phyloP scores from a whole-genome alignment of 2,797 vertebrate species.

The Crax fasciolata region DNA sequence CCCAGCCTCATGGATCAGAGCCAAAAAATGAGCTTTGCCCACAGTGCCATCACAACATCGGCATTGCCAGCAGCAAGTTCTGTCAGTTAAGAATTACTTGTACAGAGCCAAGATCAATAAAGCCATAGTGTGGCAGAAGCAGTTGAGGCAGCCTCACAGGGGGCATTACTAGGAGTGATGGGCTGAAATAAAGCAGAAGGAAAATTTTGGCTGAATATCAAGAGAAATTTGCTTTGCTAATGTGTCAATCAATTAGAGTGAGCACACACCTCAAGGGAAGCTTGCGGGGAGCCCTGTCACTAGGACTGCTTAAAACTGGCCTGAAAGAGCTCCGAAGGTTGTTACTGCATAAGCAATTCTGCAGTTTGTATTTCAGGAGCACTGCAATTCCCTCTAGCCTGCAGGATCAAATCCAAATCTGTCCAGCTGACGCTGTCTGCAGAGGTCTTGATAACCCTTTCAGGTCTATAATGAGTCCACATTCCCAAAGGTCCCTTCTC shows the following conservation, averaged over 20 bases:
- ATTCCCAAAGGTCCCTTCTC: not conserved
- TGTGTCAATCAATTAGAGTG: conserved; percentile 69
- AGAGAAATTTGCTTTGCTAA: conserved; percentile 77
- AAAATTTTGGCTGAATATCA: conserved; percentile 68
- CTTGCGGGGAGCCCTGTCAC: conserved; percentile 36
- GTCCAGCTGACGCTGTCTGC: not conserved
- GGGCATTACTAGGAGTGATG: conserved; percentile 60
- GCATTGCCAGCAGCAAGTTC: not conserved
- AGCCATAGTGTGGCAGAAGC: not conserved
- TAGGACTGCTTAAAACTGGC: conserved; percentile 30
- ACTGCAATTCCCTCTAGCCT: not conserved
- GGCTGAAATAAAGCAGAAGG: conserved; percentile 70
- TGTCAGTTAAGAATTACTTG: conserved; percentile 15
- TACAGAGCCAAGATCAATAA: conserved; percentile 43
- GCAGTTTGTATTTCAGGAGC: not conserved
- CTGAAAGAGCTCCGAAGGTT: conserved; percentile 27
- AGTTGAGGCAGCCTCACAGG: not conserved
- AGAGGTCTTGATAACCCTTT: not conserved
- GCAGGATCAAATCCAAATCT: not conserved
- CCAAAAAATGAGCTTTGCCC: not conserved
- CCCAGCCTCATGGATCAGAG: not conserved
- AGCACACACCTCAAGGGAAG: conserved; percentile 31
- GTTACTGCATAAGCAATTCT: conserved; percentile 37
- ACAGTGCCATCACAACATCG: not conserved
- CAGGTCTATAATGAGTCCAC: not conserved